Conservation (phyloP, 2,113 vertebrate genomes). For the Daphoenositta chrysoptera region DNA sequence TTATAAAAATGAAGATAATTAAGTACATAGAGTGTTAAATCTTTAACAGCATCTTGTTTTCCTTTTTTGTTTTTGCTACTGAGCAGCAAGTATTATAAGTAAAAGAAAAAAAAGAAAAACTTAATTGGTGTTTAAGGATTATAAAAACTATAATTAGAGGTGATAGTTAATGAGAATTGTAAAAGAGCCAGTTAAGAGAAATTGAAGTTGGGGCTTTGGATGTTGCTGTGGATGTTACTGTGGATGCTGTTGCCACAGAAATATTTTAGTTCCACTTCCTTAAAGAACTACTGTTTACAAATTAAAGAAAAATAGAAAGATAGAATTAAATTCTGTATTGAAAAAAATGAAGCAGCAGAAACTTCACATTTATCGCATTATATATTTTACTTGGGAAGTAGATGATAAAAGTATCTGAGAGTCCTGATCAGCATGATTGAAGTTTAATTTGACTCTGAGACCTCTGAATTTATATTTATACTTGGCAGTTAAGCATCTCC, state of each 20-base stretch:
- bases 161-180: neutral
- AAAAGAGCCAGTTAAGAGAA: neutral
- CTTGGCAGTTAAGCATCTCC: neutral
- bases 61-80: neutral
- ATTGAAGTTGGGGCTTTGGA: neutral
- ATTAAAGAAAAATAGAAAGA: neutral
- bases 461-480: neutral
- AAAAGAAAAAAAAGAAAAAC: neutral
- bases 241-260: neutral
- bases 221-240: neutral
- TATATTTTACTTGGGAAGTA: neutral
- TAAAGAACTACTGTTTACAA: neutral
- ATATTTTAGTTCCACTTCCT: neutral
- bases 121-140: neutral
- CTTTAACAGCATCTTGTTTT: neutral
- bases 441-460: neutral
- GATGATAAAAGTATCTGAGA: neutral
- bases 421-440: neutral
- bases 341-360: neutral
- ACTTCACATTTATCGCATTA: rapidly evolving
- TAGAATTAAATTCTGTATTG: neutral
- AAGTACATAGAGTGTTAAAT: neutral
- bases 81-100: neutral
- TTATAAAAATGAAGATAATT: neutral
- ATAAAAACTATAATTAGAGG: neutral